Evolutionary conservation across 37 sponge, comb jelly and placozoan genomes (phyloP).

Genomic region (Agelas oroides): DNA sequence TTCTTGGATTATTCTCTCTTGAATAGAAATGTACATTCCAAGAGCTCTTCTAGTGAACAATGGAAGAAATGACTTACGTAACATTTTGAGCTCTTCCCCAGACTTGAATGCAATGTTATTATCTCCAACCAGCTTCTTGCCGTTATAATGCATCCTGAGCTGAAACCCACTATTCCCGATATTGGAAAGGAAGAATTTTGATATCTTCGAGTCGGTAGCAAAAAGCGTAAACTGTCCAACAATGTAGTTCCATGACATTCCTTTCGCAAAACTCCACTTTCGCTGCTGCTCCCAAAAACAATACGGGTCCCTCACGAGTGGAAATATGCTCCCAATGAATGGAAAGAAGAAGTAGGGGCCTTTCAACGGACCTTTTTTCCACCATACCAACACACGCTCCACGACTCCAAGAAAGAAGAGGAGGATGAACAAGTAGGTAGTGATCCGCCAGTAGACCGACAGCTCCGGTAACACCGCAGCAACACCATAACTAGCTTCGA

Average conservation of each 20-base stretch:
- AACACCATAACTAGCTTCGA: no score
- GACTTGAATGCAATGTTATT: slow-evolving; percentile 18
- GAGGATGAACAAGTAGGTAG: no score
- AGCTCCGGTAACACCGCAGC: no score
- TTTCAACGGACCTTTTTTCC: not conserved
- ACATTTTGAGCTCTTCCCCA: slow-evolving; percentile 13
- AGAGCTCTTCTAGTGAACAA: slow-evolving; percentile 26
- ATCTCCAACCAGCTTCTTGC: not conserved
- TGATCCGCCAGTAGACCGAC: no score
- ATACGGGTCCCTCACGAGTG: not conserved
- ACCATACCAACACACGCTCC: not conserved
- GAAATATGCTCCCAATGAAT: slow-evolving; percentile 1
- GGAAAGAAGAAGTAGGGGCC: not conserved
- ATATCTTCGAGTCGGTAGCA: not conserved
- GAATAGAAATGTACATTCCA: slow-evolving; percentile 1
- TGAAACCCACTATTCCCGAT: not conserved
- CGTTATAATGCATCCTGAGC: not conserved
- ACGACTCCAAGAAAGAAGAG: no score
- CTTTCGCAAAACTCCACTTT: not conserved
- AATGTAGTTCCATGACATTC: slow-evolving; percentile 11
- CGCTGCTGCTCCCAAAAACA: not conserved
- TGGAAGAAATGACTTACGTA: slow-evolving; percentile 15
- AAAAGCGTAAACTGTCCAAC: not conserved
- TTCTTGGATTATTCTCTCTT: slow-evolving; percentile 2
- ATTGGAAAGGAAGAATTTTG: not conserved